Evolutionary conservation across 2,797 vertebrate species (phyloP).

Genomic region (Sebastiscus albofasciatus): DNA sequence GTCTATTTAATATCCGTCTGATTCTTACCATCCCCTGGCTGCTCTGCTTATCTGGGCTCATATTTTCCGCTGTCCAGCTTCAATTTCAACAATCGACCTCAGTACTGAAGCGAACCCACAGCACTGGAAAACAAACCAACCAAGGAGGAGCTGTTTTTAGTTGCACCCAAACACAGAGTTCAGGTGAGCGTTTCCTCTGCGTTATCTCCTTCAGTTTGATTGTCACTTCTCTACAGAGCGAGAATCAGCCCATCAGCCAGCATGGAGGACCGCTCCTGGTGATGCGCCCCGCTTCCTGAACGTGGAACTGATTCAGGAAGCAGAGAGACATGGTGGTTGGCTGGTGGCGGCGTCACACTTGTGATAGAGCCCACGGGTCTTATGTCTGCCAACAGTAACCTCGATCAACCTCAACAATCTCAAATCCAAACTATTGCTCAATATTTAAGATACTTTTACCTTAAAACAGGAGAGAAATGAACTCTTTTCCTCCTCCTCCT

Average conservation of each 20-base stretch:
- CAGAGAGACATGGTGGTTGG: conserved; percentile 64
- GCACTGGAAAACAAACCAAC: conserved; percentile 10
- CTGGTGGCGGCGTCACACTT: conserved; percentile 60
- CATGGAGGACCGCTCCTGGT: conserved; percentile 71
- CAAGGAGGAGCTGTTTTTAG: conserved; percentile 1
- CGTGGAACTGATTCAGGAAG: conserved; percentile 80
- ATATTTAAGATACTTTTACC: not conserved
- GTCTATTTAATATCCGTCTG: conserved; percentile 42
- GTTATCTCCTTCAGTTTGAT: conserved; percentile 69
- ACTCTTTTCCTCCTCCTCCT: not conserved
- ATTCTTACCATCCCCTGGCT: conserved; percentile 32
- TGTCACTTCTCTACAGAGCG: conserved; percentile 75
- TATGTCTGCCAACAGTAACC: conserved; percentile 59
- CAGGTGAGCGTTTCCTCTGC: conserved; percentile 27
- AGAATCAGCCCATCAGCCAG: conserved; percentile 66
- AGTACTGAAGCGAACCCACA: conserved; percentile 32
- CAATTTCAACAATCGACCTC: conserved; percentile 32
- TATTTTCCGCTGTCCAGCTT: conserved; percentile 51
- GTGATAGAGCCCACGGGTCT: conserved; percentile 44
- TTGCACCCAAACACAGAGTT: conserved; percentile 48
- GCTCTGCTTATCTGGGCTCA: conserved; percentile 47
- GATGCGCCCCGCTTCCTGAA: conserved; percentile 58
- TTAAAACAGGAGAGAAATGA: not conserved
- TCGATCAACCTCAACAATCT: conserved; percentile 38
- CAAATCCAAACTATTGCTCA: conserved; percentile 43